A percentile compares a stretch with the other conserved stretches of the same genome.
Conservation (phyloP, 2,113 vertebrate species). For the Eretmodus cyanostictus region DNA sequence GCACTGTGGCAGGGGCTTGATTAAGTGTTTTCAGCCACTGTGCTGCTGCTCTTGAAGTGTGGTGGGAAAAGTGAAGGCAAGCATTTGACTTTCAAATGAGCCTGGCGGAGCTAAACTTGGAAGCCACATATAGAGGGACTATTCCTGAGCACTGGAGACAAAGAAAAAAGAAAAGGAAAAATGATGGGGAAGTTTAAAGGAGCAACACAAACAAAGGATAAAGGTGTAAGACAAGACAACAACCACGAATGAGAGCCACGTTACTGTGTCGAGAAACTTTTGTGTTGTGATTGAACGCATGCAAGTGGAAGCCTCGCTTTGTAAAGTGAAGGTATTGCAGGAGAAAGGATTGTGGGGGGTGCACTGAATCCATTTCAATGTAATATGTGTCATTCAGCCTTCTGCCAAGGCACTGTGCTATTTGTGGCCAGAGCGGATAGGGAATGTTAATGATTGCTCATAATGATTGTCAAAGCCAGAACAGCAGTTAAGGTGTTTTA, state of each 20-base stretch:
- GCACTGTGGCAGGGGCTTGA: conserved; percentile 43
- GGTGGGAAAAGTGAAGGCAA: conserved; percentile 35
- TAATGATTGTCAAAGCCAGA: background rate
- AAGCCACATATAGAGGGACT: conserved; percentile 29
- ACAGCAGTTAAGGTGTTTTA: background rate
- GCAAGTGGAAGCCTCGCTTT: background rate
- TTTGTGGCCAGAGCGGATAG: background rate
- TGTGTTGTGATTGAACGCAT: background rate
- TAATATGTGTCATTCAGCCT: background rate
- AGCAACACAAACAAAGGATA: conserved; percentile 21
- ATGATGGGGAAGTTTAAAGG: conserved; percentile 1
- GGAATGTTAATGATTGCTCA: conserved; percentile 3
- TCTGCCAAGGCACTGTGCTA: background rate
- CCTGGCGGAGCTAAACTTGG: conserved; percentile 49
- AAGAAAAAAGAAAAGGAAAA: background rate
- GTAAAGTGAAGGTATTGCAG: background rate
- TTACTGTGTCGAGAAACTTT: background rate
- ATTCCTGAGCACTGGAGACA: conserved; percentile 23
- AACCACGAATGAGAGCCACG: background rate
- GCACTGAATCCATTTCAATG: background rate
- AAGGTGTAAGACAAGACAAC: conserved; percentile 4
- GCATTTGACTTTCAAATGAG: conserved; percentile 70
- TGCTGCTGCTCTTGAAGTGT: conserved; percentile 24
- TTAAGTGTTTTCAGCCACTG: conserved; percentile 50
- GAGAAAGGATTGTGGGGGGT: background rate